Evolutionary conservation across 2,113 vertebrate species (phyloP).

Genomic region (Nycticebus coucang): DNA sequence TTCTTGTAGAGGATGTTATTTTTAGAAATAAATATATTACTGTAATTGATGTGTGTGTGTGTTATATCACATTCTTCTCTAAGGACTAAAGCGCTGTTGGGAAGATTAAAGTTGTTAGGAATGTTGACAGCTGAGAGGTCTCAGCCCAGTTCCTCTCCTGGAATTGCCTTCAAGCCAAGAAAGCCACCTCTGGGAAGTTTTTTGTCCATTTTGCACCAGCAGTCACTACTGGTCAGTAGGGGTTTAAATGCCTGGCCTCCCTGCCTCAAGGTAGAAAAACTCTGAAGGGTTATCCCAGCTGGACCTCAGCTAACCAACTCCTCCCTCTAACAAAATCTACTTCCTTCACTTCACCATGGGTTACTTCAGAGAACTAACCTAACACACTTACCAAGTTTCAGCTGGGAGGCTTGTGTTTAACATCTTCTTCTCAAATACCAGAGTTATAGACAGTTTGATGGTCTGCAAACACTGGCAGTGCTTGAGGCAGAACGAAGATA

Average conservation of each 20-base stretch:
- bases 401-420: neutral
- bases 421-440: constrained; percentile 1
- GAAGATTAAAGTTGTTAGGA: neutral
- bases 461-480: neutral
- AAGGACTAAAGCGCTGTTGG: neutral
- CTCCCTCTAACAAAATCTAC: neutral
- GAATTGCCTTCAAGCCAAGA: neutral
- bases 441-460: constrained; percentile 31
- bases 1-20: neutral
- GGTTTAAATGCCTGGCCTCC: neutral
- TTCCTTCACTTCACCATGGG: neutral
- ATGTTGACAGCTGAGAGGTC: neutral
- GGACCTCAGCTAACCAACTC: neutral
- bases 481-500: constrained; percentile 73
- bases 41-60: neutral
- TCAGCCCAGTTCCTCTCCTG: neutral
- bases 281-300: neutral
- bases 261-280: neutral
- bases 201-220: neutral
- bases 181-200: neutral
- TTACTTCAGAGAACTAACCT: neutral
- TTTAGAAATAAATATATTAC: neutral
- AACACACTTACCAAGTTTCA: constrained; percentile 62
- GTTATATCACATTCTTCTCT: neutral
- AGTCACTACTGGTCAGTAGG: neutral